Evolutionary conservation across 2,888 invertebrate species (phyloP).

Genomic region (Hydraecia micacea): DNA sequence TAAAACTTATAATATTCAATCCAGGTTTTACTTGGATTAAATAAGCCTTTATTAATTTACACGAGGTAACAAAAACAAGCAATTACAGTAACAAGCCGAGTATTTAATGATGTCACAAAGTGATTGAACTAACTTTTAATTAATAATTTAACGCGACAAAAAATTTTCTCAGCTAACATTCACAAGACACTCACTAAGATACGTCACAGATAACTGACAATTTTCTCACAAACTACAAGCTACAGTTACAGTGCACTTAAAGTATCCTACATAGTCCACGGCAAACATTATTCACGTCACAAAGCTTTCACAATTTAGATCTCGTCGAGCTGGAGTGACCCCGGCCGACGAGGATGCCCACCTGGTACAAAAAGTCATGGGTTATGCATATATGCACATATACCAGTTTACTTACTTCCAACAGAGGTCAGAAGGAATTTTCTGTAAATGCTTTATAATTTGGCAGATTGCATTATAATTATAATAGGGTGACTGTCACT

Average conservation of each 20-base stretch:
- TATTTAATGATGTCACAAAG: slow-evolving; percentile 55
- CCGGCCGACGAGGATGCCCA: slow-evolving; percentile 18
- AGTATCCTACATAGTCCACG: slow-evolving; percentile 47
- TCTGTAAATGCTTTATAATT: not conserved
- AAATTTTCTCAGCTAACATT: slow-evolving; percentile 37
- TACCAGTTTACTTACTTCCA: not conserved
- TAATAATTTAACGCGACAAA: slow-evolving; percentile 63
- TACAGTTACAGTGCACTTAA: slow-evolving; percentile 64
- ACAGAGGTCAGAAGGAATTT: not conserved
- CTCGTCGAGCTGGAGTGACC: slow-evolving; percentile 27
- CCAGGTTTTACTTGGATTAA: slow-evolving; percentile 18
- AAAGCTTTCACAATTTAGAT: slow-evolving; percentile 42
- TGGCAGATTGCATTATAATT: not conserved
- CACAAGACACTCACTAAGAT: slow-evolving; percentile 44
- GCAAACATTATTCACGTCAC: slow-evolving; percentile 31
- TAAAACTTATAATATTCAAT: slow-evolving; percentile 11
- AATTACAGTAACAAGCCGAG: slow-evolving; percentile 38
- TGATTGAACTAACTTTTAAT: slow-evolving; percentile 47
- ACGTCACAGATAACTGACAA: slow-evolving; percentile 50
- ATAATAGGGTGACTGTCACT: too few species aligned
- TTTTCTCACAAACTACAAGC: slow-evolving; percentile 43
- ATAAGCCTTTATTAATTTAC: not conserved
- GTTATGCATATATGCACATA: not conserved
- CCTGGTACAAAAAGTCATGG: slow-evolving; percentile 21
- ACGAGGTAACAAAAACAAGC: slow-evolving; percentile 7